These are phyloP conservation scores for Hipparchia sbordonii DNA, from an alignment of 2,888 invertebrate species.

Conservation along the genomic window DNA sequence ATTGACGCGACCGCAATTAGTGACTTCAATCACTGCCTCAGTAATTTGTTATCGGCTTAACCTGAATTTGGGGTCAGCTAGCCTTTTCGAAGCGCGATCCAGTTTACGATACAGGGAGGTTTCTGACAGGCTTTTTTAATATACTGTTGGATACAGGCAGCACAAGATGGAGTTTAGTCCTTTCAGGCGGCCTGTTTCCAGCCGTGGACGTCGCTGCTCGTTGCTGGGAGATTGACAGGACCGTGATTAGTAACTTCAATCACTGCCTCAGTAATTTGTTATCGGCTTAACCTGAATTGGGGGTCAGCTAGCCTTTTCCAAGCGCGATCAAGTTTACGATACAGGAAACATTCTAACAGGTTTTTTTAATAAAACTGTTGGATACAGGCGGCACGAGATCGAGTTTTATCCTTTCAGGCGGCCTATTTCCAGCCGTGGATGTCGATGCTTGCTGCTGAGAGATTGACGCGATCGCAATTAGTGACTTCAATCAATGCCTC, in stretches of 20 bases:
- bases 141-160: too few relatives aligned
- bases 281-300: background rate
- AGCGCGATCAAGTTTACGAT: background rate
- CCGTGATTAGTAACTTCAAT: slow-evolving; percentile 12
- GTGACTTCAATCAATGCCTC: slow-evolving; percentile 5
- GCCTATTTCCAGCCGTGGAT: too few relatives aligned
- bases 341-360: too few relatives aligned
- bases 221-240: slow-evolving; percentile 9
- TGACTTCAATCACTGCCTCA: slow-evolving; percentile 6
- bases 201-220: background rate
- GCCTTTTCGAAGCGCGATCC: background rate
- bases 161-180: too few relatives aligned
- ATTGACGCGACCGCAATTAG: slow-evolving; percentile 18
- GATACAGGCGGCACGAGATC: too few relatives aligned
- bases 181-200: too few relatives aligned
- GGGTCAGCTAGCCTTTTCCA: background rate
- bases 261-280: slow-evolving; percentile 6
- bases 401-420: too few relatives aligned
- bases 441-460: background rate
- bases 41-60: slow-evolving; percentile 7
- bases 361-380: too few relatives aligned
- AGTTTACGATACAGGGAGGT: background rate
- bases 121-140: too few relatives aligned
- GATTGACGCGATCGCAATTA: slow-evolving; percentile 15
- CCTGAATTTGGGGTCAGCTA: background rate